A percentile compares a stretch with the other conserved stretches of the same genome.
Evolutionary conservation across 2,113 vertebrate species (phyloP).

Genomic region (Trichechus manatus): DNA sequence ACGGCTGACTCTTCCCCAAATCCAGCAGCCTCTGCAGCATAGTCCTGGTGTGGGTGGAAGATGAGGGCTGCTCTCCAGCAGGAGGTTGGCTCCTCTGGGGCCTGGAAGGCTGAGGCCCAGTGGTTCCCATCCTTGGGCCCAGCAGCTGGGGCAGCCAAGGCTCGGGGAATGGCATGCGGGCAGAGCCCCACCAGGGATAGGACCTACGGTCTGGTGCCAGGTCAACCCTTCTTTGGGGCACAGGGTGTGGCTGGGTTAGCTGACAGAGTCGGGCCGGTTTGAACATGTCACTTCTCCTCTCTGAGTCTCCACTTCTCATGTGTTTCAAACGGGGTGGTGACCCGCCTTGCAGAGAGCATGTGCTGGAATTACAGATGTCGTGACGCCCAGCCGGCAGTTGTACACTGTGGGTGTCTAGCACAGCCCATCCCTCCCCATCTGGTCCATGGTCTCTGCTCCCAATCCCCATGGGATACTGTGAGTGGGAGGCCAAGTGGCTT

Average conservation of each 20-base stretch:
- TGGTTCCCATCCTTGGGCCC: too few species aligned
- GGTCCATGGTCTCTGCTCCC: neutral
- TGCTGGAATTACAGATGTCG: neutral
- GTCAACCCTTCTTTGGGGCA: neutral
- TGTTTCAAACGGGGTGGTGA: neutral
- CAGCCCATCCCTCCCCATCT: neutral
- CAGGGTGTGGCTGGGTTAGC: constrained; percentile 5
- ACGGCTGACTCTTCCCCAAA: neutral
- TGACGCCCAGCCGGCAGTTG: accelerated
- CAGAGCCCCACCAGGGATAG: neutral
- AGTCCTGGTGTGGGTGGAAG: neutral
- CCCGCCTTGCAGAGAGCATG: neutral
- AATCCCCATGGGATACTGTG: neutral
- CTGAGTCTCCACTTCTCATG: neutral
- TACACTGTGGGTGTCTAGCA: neutral
- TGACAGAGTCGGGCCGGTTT: neutral
- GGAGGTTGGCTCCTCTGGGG: neutral
- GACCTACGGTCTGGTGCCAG: neutral
- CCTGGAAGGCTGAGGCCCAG: neutral
- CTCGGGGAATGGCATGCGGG: neutral
- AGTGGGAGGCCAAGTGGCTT: neutral
- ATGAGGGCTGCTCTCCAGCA: neutral
- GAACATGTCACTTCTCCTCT: neutral
- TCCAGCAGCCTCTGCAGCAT: neutral
- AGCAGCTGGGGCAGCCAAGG: neutral